A percentile compares a stretch with the other conserved stretches of the same genome.
Conservation (phyloP, 2,888 invertebrate genomes). For the Eumerus sabulonum region DNA sequence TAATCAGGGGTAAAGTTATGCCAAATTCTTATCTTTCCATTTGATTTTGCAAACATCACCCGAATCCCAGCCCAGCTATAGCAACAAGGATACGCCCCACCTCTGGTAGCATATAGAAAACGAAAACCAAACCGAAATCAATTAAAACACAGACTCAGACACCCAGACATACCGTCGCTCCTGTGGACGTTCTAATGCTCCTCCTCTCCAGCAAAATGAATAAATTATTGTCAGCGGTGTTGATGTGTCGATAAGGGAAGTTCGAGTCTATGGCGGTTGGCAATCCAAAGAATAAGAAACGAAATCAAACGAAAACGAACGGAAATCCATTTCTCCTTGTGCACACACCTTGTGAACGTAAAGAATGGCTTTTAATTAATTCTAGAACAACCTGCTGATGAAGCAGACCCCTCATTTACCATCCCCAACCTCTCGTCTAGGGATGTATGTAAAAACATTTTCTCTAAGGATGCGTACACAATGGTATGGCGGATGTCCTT, state of each 20-base stretch:
- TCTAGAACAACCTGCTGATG: constrained; percentile 63
- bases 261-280: not conserved
- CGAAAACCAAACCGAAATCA: constrained; percentile 58
- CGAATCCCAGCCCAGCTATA: too few relatives aligned
- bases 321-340: constrained; percentile 65
- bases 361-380: constrained; percentile 69
- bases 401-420: constrained; percentile 37
- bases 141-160: constrained; percentile 62
- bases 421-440: not conserved
- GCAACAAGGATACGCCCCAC: constrained; percentile 10
- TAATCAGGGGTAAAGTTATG: constrained; percentile 64
- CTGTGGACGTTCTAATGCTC: constrained; percentile 9
- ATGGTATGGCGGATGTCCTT: constrained; percentile 36
- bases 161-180: constrained; percentile 5
- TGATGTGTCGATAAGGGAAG: constrained; percentile 57
- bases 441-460: constrained; percentile 10
- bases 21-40: constrained; percentile 66
- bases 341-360: constrained; percentile 67
- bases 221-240: constrained; percentile 65
- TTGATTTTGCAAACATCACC: constrained; percentile 65
- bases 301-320: constrained; percentile 25
- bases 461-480: constrained; percentile 58
- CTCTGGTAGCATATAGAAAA: constrained; percentile 1
- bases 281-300: not conserved
- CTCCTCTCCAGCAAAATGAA: constrained; percentile 44